Conservation (phyloP, 2,797 vertebrate genomes). For the Microctenopoma lineatum region DNA sequence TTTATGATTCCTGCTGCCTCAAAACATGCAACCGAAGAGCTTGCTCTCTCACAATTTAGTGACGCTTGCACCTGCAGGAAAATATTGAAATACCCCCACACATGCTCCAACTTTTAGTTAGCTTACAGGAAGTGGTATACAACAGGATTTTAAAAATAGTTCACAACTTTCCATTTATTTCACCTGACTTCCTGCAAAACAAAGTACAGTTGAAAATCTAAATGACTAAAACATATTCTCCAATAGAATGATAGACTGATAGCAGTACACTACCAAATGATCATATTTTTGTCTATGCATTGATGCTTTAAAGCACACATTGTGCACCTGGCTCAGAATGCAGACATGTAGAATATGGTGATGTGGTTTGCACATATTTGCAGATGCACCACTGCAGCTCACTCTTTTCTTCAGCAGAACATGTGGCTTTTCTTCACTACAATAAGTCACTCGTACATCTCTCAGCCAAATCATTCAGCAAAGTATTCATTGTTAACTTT, state of each 20-base stretch:
- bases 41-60: constrained; percentile 11
- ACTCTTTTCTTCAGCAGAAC: constrained; percentile 37
- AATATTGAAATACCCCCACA: constrained; percentile 22
- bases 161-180: constrained; percentile 59
- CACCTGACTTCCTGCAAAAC: constrained; percentile 56
- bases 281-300: neutral
- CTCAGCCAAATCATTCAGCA: neutral
- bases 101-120: neutral
- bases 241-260: neutral
- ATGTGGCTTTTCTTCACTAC: constrained; percentile 35
- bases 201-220: constrained; percentile 15
- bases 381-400: constrained; percentile 45
- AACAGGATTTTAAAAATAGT: constrained; percentile 46
- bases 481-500: neutral
- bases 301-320: constrained; percentile 1
- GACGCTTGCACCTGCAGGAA: constrained; percentile 58
- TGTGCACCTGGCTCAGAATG: constrained; percentile 6
- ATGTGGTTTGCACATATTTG: constrained; percentile 38
- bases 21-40: constrained; percentile 25
- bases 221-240: constrained; percentile 4
- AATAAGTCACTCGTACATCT: constrained; percentile 15
- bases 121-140: constrained; percentile 72
- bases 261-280: neutral
- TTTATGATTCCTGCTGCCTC: constrained; percentile 14
- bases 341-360: neutral